These are phyloP conservation scores for Allacma fusca DNA, from an alignment of 2,888 invertebrate genomes.

Conservation along the genomic window DNA sequence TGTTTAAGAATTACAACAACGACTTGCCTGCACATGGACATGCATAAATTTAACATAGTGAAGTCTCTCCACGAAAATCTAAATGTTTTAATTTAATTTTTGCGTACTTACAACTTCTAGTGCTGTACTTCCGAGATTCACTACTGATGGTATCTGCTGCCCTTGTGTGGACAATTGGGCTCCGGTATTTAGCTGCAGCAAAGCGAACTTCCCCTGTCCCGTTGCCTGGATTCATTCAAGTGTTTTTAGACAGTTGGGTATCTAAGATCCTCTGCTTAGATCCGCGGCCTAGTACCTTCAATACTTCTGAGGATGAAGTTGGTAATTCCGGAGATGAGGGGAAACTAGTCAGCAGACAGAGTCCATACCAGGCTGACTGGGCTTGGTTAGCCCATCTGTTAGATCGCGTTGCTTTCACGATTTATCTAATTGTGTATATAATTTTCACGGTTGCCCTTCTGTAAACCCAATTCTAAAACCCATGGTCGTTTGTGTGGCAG, in stretches of 20 bases:
- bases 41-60: no score
- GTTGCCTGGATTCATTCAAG: slow-evolving; percentile 55
- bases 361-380: slow-evolving; percentile 60
- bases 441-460: slow-evolving; percentile 59
- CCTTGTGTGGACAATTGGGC: slow-evolving; percentile 59
- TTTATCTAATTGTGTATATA: slow-evolving; percentile 58
- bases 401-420: slow-evolving; percentile 57
- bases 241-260: slow-evolving; percentile 56
- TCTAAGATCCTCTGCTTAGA: slow-evolving; percentile 60
- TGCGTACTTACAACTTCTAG: no score
- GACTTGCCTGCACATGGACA: no score
- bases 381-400: slow-evolving; percentile 61
- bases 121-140: slow-evolving; percentile 60
- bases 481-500: no score
- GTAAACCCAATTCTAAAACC: no score
- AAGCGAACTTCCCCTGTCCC: slow-evolving; percentile 61
- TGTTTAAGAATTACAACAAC: no score
- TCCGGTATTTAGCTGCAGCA: slow-evolving; percentile 59
- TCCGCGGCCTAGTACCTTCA: slow-evolving; percentile 52
- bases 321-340: slow-evolving; percentile 47
- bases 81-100: no score
- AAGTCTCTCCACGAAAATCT: no score
- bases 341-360: slow-evolving; percentile 52
- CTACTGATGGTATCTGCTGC: slow-evolving; percentile 58
- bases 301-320: slow-evolving; percentile 41